Percentiles rank a stretch among this genome's conserved stretches.
Conservation (phyloP, 2,113 vertebrate species). For the Panthera leo region DNA sequence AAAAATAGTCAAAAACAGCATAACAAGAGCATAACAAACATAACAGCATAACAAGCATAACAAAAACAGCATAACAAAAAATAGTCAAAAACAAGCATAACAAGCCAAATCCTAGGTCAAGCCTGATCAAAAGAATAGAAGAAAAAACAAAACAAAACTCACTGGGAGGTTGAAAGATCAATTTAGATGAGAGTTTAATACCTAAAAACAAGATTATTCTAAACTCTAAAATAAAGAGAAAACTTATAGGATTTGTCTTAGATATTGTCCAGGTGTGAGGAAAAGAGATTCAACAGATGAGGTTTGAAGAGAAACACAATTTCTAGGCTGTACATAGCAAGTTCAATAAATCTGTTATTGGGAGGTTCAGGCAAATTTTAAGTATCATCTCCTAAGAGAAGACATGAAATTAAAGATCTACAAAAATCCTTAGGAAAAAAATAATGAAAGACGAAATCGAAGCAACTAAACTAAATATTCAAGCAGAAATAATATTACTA, state of each 20-base stretch:
- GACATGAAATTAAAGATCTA: background rate
- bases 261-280: background rate
- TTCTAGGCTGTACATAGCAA: background rate
- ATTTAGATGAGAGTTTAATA: background rate
- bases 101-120: background rate
- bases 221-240: background rate
- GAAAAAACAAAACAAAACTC: background rate
- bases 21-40: too few species aligned
- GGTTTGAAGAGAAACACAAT: background rate
- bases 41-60: background rate
- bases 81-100: background rate
- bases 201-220: background rate
- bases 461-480: background rate
- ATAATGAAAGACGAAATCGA: background rate
- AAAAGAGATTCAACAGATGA: background rate
- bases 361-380: background rate
- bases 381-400: background rate
- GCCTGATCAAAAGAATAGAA: background rate
- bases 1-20: background rate
- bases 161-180: background rate
- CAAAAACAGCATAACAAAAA: background rate
- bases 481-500: background rate
- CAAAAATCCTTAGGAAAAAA: constrained; percentile 11
- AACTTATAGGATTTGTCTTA: background rate
- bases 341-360: background rate